Percentiles rank a stretch among this genome's conserved stretches.
Evolutionary conservation across 2,797 vertebrate genomes (phyloP).

Genomic region (Sebastolobus alascanus): DNA sequence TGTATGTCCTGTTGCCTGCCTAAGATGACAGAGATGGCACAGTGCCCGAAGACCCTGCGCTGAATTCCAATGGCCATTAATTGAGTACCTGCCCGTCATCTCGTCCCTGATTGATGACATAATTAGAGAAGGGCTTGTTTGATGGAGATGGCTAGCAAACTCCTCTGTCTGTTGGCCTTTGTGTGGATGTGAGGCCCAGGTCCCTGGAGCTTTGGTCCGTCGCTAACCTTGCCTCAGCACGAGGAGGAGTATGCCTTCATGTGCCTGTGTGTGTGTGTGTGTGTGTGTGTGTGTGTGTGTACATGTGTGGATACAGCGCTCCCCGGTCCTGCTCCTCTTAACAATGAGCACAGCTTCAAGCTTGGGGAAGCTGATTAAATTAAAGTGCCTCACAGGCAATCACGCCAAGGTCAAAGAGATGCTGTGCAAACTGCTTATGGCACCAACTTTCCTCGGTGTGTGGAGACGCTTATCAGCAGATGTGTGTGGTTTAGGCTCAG

Average conservation of each 20-base stretch:
- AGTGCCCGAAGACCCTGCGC: constrained; percentile 59
- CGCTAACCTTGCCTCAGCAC: constrained; percentile 72
- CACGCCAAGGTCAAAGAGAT: constrained; percentile 86
- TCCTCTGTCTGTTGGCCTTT: constrained; percentile 74
- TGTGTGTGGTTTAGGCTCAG: constrained; percentile 69
- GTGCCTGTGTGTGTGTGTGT: constrained; percentile 20
- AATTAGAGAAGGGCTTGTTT: constrained; percentile 78
- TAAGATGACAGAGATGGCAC: constrained; percentile 75
- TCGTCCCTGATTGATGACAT: constrained; percentile 82
- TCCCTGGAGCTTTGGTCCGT: constrained; percentile 72
- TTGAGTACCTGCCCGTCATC: constrained; percentile 81
- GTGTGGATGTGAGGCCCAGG: constrained; percentile 66
- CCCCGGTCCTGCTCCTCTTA: constrained; percentile 73
- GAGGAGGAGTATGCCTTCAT: constrained; percentile 43
- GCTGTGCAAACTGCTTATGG: constrained; percentile 82
- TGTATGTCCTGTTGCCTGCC: constrained; percentile 71
- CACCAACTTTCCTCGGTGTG: constrained; percentile 74
- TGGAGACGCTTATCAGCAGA: constrained; percentile 78
- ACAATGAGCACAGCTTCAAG: constrained; percentile 83
- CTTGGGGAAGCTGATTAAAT: constrained; percentile 86
- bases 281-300: constrained; percentile 24
- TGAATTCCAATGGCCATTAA: constrained; percentile 79
- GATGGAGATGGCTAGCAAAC: constrained; percentile 79
- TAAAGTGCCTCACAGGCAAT: constrained; percentile 86
- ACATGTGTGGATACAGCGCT: constrained; percentile 36